phyloP scores from a whole-genome alignment of 2,888 invertebrate species.

The Ennomos fuscantarius region DNA sequence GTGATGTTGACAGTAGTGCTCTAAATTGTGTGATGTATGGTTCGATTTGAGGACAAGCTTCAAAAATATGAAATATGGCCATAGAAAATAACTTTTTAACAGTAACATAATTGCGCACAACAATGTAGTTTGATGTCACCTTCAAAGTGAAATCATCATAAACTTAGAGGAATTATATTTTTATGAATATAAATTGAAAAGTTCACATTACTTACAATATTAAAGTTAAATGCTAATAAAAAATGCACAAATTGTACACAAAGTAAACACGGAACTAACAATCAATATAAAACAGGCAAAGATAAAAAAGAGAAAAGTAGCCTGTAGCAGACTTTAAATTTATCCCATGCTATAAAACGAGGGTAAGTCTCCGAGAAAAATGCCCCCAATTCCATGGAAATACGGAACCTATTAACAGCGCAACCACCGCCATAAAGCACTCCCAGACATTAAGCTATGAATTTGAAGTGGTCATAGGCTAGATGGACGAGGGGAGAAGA shows the following conservation, averaged over 20 bases:
- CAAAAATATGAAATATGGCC: no score
- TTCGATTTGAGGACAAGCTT: no score
- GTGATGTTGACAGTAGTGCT: slow-evolving; percentile 29
- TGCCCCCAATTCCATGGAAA: slow-evolving; percentile 61
- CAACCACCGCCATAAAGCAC: slow-evolving; percentile 56
- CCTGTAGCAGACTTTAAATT: slow-evolving; percentile 23
- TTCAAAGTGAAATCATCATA: no score
- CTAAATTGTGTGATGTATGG: slow-evolving; percentile 11
- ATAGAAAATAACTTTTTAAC: no score
- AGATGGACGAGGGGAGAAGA: background rate
- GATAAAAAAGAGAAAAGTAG: slow-evolving; percentile 6
- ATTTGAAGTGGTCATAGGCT: slow-evolving; percentile 53
- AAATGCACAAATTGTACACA: no score
- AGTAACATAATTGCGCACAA: no score
- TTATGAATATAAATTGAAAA: no score
- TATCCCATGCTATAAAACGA: slow-evolving; percentile 21
- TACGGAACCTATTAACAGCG: slow-evolving; percentile 59
- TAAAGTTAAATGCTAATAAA: no score
- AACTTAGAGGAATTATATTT: no score
- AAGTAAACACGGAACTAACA: no score
- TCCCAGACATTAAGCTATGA: slow-evolving; percentile 58
- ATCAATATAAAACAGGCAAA: background rate
- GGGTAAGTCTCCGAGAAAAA: slow-evolving; percentile 45
- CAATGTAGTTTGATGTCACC: no score
- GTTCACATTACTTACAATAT: no score